Conservation (phyloP, 2,113 vertebrate genomes). For the Heloderma charlesbogerti region DNA sequence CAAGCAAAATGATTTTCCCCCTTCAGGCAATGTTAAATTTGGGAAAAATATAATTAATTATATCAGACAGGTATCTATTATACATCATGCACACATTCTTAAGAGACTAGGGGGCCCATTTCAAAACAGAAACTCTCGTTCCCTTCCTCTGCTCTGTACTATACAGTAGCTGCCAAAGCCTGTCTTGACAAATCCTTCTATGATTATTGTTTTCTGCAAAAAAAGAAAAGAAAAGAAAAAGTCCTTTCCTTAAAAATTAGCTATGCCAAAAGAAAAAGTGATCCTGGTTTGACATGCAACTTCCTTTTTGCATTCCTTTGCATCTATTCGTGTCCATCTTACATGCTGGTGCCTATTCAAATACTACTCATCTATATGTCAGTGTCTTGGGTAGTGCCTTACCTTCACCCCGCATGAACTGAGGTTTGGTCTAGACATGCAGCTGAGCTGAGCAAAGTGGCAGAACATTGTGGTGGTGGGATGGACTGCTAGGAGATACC, state of each 20-base stretch:
- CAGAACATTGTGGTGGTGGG: background rate
- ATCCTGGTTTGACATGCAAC: slow-evolving; percentile 13
- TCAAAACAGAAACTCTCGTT: slow-evolving; percentile 51
- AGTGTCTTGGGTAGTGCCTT: background rate
- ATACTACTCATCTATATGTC: background rate
- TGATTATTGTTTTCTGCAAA: slow-evolving; percentile 51
- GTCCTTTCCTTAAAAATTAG: slow-evolving; percentile 32
- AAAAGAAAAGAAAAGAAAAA: slow-evolving; percentile 36
- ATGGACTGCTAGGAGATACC: background rate
- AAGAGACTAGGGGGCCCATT: slow-evolving; percentile 72
- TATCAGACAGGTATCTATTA: slow-evolving; percentile 91
- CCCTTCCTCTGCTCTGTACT: slow-evolving; percentile 39
- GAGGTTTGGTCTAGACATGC: background rate
- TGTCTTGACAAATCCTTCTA: slow-evolving; percentile 39
- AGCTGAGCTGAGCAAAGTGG: background rate
- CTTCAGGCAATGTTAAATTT: slow-evolving; percentile 91
- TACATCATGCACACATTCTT: slow-evolving; percentile 74
- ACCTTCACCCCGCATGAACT: background rate
- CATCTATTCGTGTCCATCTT: background rate
- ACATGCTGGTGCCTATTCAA: background rate
- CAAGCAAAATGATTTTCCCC: slow-evolving; percentile 84
- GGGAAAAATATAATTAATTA: slow-evolving; percentile 96
- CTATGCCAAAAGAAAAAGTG: background rate
- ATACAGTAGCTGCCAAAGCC: slow-evolving; percentile 46
- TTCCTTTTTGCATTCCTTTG: slow-evolving; percentile 26